Evolutionary conservation across 37 sponge, comb jelly and placozoan genomes (phyloP).

Genomic region (Ianthella basta): DNA sequence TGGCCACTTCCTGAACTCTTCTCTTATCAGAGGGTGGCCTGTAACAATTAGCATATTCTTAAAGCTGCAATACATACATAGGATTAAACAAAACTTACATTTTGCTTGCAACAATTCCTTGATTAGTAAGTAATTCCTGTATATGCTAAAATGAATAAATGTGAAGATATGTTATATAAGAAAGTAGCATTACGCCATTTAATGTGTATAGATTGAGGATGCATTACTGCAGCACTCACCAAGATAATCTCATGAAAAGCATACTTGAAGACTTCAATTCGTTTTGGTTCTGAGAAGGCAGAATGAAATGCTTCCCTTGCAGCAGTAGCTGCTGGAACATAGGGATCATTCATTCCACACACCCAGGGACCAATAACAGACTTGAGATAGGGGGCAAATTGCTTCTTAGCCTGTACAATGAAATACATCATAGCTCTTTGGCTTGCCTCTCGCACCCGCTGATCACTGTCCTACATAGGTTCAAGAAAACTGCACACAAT

Average conservation of each 20-base stretch:
- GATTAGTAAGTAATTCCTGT: neutral
- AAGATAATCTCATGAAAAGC: slow-evolving; percentile 15
- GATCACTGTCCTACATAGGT: slow-evolving; percentile 2
- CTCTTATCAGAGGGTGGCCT: no score
- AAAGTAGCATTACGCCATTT: no score
- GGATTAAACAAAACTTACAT: neutral
- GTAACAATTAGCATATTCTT: neutral
- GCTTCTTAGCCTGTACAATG: slow-evolving; percentile 23
- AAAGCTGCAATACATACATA: neutral
- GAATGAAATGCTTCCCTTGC: slow-evolving; percentile 62
- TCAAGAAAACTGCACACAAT: no score
- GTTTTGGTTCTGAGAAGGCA: neutral
- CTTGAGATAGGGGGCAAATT: slow-evolving; percentile 56
- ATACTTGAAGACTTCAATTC: neutral
- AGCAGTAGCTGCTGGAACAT: slow-evolving; percentile 56
- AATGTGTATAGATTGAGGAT: no score
- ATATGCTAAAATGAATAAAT: neutral
- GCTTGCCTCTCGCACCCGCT: slow-evolving; percentile 25
- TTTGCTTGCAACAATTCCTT: neutral
- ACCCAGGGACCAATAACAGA: slow-evolving; percentile 77
- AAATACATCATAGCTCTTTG: slow-evolving; percentile 64
- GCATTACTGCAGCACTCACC: neutral
- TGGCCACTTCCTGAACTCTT: no score
- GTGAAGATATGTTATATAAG: neutral
- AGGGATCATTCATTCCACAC: slow-evolving; percentile 70